Evolutionary conservation across 2,888 invertebrate genomes (phyloP).

Genomic region (Notodromas monacha): DNA sequence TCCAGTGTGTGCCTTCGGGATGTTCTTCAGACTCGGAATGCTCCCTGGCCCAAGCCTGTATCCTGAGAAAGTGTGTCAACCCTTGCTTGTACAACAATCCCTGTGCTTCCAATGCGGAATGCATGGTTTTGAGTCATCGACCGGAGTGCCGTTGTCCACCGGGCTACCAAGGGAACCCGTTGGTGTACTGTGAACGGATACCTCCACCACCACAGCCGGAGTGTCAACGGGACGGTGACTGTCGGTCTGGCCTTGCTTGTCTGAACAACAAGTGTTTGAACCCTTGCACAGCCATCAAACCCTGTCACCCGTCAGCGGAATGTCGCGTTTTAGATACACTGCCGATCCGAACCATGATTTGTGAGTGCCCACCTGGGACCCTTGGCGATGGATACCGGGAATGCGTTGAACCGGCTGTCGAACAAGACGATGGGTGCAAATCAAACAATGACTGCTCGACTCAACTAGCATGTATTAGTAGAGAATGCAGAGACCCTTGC

Average conservation of each 20-base stretch:
- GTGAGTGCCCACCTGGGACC: constrained; percentile 17
- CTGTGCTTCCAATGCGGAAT: constrained; percentile 19
- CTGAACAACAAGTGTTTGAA: constrained; percentile 12
- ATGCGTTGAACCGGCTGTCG: constrained; percentile 8
- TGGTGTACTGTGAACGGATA: constrained; percentile 9
- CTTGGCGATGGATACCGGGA: constrained; percentile 9
- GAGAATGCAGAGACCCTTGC: constrained; percentile 67
- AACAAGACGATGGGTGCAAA: constrained; percentile 7
- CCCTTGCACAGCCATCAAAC: constrained; percentile 12
- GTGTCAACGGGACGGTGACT: constrained; percentile 34
- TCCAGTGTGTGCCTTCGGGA: constrained; percentile 9
- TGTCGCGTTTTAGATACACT: constrained; percentile 50
- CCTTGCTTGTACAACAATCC: constrained; percentile 32
- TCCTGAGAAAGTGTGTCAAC: constrained; percentile 38
- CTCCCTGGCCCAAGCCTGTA: constrained; percentile 37
- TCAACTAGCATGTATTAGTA: constrained; percentile 51
- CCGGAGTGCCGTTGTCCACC: constrained; percentile 11
- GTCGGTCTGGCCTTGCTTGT: constrained; percentile 16
- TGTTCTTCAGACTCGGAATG: constrained; percentile 11
- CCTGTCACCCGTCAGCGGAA: constrained; percentile 22
- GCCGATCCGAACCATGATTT: constrained; percentile 59
- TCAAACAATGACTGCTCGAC: constrained; percentile 48
- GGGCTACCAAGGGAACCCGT: constrained; percentile 9
- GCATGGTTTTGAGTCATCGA: constrained; percentile 37
- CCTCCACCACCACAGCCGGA: not conserved